phyloP scores from a whole-genome alignment of 2,888 invertebrate genomes.

The Holacanthella duospinosa region DNA sequence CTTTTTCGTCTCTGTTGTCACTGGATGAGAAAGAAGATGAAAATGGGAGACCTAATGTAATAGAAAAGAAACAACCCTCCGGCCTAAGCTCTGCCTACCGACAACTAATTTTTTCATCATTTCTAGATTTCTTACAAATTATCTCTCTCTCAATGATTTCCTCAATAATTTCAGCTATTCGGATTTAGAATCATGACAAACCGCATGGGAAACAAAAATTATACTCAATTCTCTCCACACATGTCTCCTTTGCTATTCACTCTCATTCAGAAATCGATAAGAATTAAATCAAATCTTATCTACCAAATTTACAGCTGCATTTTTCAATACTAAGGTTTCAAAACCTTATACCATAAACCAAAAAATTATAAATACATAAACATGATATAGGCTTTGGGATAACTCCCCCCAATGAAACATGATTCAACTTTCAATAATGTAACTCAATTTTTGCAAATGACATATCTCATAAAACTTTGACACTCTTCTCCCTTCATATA shows the following conservation, averaged over 20 bases:
- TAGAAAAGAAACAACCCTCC: conserved; percentile 10
- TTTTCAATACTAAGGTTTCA: no score
- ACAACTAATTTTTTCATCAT: background rate
- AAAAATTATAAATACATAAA: no score
- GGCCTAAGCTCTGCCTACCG: conserved; percentile 20
- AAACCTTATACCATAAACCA: no score
- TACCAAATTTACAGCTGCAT: no score
- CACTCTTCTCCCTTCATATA: no score
- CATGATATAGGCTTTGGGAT: no score
- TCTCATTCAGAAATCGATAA: background rate
- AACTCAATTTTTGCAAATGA: no score
- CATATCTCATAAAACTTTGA: no score
- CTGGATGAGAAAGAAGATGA: conserved; percentile 27
- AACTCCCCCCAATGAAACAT: no score
- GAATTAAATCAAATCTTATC: no score
- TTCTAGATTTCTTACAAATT: background rate
- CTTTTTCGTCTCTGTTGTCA: conserved; percentile 18
- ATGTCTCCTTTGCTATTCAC: no score
- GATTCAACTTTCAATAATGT: no score
- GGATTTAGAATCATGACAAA: conserved; percentile 9
- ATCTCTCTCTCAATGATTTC: background rate
- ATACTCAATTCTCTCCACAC: conserved; percentile 9
- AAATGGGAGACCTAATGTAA: conserved; percentile 17
- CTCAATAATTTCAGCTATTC: conserved; percentile 1
- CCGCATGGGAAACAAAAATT: conserved; percentile 7